Evolutionary conservation across 2,797 vertebrate genomes (phyloP).

Genomic region (Chloroceryle inda): DNA sequence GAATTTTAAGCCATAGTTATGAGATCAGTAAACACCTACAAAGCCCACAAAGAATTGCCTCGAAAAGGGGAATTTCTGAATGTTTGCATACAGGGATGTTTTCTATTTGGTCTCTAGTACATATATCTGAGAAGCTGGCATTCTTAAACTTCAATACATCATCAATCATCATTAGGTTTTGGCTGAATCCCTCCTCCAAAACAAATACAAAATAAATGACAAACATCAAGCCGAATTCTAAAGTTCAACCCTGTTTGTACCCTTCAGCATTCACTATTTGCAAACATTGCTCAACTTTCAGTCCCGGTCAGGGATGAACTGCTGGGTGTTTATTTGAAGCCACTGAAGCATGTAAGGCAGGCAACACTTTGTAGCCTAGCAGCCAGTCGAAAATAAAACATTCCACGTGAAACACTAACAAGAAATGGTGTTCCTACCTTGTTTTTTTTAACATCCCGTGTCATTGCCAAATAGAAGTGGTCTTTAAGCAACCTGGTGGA

Average conservation of each 20-base stretch:
- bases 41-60: background rate
- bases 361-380: background rate
- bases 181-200: background rate
- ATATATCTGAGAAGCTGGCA: background rate
- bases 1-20: background rate
- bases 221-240: background rate
- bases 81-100: background rate
- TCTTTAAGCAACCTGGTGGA: background rate
- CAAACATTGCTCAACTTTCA: constrained; percentile 49
- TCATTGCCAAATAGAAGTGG: background rate
- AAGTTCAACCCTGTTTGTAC: background rate
- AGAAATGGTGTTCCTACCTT: background rate
- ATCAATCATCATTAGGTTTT: background rate
- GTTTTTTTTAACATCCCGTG: background rate
- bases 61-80: background rate
- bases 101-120: background rate
- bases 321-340: background rate
- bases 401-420: background rate
- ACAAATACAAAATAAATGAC: background rate
- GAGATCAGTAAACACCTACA: background rate
- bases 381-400: constrained; percentile 37
- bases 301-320: background rate
- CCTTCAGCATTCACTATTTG: constrained; percentile 18
- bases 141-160: background rate
- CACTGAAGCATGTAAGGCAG: background rate